phyloP scores from a whole-genome alignment of 2,113 vertebrate species.

The Lepidothrix coronata region DNA sequence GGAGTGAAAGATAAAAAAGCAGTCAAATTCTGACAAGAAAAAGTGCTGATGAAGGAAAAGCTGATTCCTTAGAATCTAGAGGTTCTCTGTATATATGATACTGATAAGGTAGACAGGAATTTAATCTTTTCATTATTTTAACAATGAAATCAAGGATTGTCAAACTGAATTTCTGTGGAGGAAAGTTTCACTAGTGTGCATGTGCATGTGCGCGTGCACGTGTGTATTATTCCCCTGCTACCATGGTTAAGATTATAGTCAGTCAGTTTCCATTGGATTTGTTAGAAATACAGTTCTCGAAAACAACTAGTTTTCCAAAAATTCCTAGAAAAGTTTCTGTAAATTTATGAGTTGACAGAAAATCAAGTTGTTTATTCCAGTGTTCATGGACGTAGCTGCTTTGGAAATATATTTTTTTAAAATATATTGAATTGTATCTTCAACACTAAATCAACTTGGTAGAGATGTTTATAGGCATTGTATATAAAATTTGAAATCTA shows the following conservation, averaged over 20 bases:
- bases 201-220: rapidly evolving
- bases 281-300: neutral
- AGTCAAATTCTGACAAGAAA: neutral
- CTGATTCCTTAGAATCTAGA: neutral
- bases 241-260: neutral
- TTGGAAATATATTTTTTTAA: neutral
- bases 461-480: neutral
- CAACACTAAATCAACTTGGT: neutral
- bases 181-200: neutral
- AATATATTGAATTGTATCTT: neutral
- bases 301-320: neutral
- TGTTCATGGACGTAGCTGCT: neutral
- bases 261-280: neutral
- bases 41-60: neutral
- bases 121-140: neutral
- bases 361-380: neutral
- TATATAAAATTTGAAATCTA: neutral
- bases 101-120: neutral
- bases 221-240: neutral
- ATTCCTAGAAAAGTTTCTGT: neutral
- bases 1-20: neutral
- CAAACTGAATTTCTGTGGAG: neutral
- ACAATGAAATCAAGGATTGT: neutral
- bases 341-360: neutral
- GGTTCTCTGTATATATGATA: neutral